phyloP scores from a whole-genome alignment of 2,888 invertebrate species.

The Aphidius colemani region DNA sequence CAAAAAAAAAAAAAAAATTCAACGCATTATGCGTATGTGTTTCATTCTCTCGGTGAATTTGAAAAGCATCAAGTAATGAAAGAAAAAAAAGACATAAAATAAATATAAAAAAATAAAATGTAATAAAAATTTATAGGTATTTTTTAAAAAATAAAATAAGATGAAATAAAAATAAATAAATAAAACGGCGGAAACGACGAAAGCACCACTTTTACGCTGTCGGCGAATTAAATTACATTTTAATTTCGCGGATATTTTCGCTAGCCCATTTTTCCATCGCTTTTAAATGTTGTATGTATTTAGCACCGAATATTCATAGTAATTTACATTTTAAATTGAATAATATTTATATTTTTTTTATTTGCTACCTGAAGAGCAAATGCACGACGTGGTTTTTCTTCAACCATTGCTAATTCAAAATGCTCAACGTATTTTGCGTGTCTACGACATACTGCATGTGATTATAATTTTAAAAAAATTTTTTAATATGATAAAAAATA shows the following conservation, averaged over 20 bases:
- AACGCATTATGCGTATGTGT: neutral
- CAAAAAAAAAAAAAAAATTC: no score
- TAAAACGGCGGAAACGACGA: constrained; percentile 26
- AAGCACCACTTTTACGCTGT: constrained; percentile 19
- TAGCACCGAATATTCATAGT: constrained; percentile 46
- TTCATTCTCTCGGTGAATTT: constrained; percentile 5
- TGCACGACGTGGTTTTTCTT: constrained; percentile 19
- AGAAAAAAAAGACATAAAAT: constrained; percentile 5
- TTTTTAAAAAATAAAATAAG: constrained; percentile 11
- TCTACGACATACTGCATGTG: neutral
- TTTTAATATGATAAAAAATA: neutral
- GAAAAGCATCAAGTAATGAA: no score
- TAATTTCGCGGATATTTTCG: constrained; percentile 57
- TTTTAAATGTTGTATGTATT: constrained; percentile 12
- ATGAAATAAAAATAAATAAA: constrained; percentile 9
- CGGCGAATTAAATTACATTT: constrained; percentile 57
- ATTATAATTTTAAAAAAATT: neutral
- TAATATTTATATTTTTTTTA: constrained; percentile 34
- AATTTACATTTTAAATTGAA: constrained; percentile 58
- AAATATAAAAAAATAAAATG: constrained; percentile 20
- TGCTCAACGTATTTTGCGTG: neutral
- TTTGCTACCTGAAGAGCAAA: constrained; percentile 31
- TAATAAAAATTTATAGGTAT: no score
- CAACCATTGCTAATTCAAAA: neutral
- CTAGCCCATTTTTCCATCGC: no score